Percentiles rank a stretch among this genome's conserved stretches.
phyloP scores from a whole-genome alignment of 2,888 invertebrate species.

The Morpho achilles region DNA sequence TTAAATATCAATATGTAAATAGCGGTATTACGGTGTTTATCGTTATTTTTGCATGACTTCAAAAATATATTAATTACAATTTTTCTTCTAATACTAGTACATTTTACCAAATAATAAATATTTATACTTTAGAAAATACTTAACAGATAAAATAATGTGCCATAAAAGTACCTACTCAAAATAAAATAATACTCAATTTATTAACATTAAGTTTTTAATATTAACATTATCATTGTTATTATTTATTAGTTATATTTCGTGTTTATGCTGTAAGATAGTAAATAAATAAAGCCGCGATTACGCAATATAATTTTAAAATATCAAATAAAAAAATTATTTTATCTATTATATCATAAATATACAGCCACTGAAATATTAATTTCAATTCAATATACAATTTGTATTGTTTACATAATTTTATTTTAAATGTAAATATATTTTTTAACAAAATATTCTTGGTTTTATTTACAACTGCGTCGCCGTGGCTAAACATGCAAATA shows the following conservation, averaged over 20 bases:
- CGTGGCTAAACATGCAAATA: too few species aligned
- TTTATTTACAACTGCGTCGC: conserved; percentile 15
- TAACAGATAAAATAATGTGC: conserved; percentile 1
- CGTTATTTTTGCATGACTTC: too few species aligned
- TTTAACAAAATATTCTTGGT: conserved; percentile 22
- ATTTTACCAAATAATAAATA: too few species aligned
- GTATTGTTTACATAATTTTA: conserved; percentile 19
- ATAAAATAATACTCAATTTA: conserved; percentile 31
- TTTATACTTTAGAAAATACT: too few species aligned
- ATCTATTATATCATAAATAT: background rate
- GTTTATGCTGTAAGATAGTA: conserved; percentile 10
- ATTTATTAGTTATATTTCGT: conserved; percentile 37
- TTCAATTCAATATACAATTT: conserved; percentile 3
- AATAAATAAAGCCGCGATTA: background rate
- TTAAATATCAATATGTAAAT: too few species aligned
- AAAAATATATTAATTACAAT: too few species aligned
- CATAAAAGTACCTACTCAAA: conserved; percentile 2
- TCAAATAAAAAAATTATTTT: too few species aligned
- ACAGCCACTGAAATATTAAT: conserved; percentile 6
- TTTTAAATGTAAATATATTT: conserved; percentile 34
- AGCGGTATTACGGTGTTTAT: too few species aligned
- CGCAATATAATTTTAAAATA: too few species aligned
- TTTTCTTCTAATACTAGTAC: too few species aligned
- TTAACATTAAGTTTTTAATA: conserved; percentile 42
- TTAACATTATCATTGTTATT: conserved; percentile 49